Percentiles rank a stretch among this genome's conserved stretches.
phyloP scores from a whole-genome alignment of 1,140 invertebrate genomes.

The Plutomurus gul region DNA sequence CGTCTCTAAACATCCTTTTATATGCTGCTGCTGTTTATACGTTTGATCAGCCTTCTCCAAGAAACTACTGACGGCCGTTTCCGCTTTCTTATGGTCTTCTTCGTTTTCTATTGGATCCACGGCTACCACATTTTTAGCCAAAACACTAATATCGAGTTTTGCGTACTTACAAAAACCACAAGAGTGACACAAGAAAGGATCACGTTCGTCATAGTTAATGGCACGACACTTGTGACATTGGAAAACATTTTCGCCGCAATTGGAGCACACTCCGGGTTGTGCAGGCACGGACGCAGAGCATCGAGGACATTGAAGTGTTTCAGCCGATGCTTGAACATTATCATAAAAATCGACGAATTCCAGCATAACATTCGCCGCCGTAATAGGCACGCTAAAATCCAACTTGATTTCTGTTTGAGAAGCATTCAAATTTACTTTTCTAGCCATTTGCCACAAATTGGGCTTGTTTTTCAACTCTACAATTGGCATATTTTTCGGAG shows the following conservation, averaged over 20 bases:
- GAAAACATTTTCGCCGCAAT: conserved; percentile 98
- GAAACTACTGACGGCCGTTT: conserved; percentile 83
- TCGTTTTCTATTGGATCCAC: conserved; percentile 77
- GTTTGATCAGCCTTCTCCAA: conserved; percentile 93
- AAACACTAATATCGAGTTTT: conserved; percentile 83
- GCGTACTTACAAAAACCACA: conserved; percentile 99
- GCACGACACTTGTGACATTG: conserved; percentile 97
- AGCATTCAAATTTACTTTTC: conserved; percentile 82
- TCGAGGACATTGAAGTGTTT: conserved; percentile 92
- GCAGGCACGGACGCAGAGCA: conserved; percentile 95
- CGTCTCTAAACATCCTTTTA: conserved; percentile 82
- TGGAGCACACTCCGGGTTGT: conserved; percentile 94
- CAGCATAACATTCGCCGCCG: conserved; percentile 98
- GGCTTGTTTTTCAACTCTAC: conserved; percentile 96
- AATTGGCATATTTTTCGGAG: conserved; percentile 92
- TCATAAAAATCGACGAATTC: conserved; percentile 98
- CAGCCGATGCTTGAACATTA: conserved; percentile 78
- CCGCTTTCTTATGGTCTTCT: conserved; percentile 93
- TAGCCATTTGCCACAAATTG: conserved; percentile 94
- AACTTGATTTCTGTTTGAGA: conserved; percentile 95
- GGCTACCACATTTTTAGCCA: conserved; percentile 51
- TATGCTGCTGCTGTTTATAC: conserved; percentile 85
- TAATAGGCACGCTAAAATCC: conserved; percentile 93
- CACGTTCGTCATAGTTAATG: conserved; percentile 99
- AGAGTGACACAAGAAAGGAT: conserved; percentile 96